Evolutionary conservation across 1,140 invertebrate genomes (phyloP), one percentile per base, ranked within the genome.

Genomic region (Carposina sasakii): DNA sequence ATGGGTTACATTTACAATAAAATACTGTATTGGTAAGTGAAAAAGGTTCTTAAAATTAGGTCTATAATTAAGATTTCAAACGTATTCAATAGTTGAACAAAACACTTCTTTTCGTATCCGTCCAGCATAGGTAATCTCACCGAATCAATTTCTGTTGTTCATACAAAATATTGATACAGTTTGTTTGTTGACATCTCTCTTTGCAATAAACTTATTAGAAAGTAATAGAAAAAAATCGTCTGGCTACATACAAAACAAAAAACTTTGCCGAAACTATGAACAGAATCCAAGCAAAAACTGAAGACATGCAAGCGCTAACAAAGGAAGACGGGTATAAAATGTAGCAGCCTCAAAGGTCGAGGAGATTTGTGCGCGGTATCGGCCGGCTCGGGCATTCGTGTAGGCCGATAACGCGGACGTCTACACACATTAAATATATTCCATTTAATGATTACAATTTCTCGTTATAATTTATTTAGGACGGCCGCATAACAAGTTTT

Each of bases 391-490:
- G 59, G 72, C 79, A 74, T 79, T 74, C 69, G 67, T 81, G 79
- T 79, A 72, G 65, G 66, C 63, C 70, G 74, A 76, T 79, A 78
- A 60, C 64, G 63, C 68, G 65, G 59, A 72, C 60, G 58, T 63
- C 63, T 69, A 74, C 69, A 77, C 67, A 72, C 72, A 75, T 76
- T 75, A 77, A 79, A 79, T 81, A 79, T 78, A 83, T 81, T n/a
- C 71, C 71, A 75, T 81, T 84, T 84, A 84, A 84, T 76, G 79
- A 81, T 81, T 81, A 81, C 76, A 81, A 84, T 84, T 77, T 81
- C 76, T 81, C 77, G 76, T 81, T 81, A 84, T 81, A 84, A 84
- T 81, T 79, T 84, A 84, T 81, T 83, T 76, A 78, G 71, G 73
- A 73, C 71, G 77, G 76, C n/a, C 78, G 76, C 75, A 81, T 79